Conservation (phyloP, 2,888 invertebrate genomes). For the Brassicogethes aeneus region DNA sequence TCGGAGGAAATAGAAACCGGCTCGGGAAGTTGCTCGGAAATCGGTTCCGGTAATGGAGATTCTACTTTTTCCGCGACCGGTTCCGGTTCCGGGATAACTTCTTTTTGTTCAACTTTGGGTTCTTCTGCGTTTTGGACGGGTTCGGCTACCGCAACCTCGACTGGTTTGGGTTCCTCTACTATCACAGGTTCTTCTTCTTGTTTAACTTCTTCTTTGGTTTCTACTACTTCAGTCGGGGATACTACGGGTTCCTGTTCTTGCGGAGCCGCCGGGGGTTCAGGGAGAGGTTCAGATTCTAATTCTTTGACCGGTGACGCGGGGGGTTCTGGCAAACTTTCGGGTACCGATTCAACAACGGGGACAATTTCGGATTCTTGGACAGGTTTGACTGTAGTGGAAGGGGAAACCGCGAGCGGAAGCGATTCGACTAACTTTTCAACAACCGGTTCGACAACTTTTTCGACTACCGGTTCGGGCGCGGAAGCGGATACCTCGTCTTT, state of each 20-base stretch:
- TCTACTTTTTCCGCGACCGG: slow-evolving; percentile 3
- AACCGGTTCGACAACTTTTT: slow-evolving; percentile 13
- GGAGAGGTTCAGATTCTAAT: slow-evolving; percentile 1
- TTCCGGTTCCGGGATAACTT: slow-evolving; percentile 1
- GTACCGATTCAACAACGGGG: slow-evolving; percentile 10
- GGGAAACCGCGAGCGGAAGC: slow-evolving; percentile 7
- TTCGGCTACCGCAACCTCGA: slow-evolving; percentile 1
- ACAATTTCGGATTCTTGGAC: slow-evolving; percentile 7
- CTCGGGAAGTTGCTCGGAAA: slow-evolving; percentile 9
- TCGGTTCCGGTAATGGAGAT: slow-evolving; percentile 4
- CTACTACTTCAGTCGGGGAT: background rate
- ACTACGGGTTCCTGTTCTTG: background rate
- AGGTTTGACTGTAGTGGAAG: slow-evolving; percentile 8
- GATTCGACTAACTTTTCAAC: slow-evolving; percentile 15
- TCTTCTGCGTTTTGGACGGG: slow-evolving; percentile 7
- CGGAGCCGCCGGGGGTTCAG: background rate
- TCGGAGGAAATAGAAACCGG: slow-evolving; percentile 18
- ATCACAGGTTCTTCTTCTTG: slow-evolving; percentile 2
- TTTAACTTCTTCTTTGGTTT: slow-evolving; percentile 1
- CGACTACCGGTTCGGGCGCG: slow-evolving; percentile 30
- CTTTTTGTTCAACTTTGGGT: slow-evolving; percentile 1
- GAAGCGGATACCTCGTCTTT: slow-evolving; percentile 52
- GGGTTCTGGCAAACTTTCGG: slow-evolving; percentile 7
- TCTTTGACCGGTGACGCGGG: slow-evolving; percentile 7
- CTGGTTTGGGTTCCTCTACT: background rate